Evolutionary conservation across 1,140 invertebrate species (phyloP).

Genomic region (Brachionus koreanus): DNA sequence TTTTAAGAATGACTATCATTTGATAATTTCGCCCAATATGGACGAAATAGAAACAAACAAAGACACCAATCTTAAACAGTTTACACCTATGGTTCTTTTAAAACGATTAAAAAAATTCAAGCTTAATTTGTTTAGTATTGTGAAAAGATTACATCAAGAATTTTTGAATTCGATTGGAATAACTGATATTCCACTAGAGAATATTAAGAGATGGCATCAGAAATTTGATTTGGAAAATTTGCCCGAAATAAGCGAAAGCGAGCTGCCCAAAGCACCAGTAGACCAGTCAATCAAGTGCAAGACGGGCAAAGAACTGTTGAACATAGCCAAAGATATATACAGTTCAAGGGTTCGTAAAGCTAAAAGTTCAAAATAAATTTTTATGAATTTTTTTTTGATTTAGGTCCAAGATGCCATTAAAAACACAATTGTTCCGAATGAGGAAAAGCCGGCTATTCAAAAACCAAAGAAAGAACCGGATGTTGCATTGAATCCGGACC

Average conservation of each 20-base stretch:
- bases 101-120: constrained; percentile 42
- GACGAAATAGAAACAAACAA: constrained; percentile 27
- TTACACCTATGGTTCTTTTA: constrained; percentile 27
- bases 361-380: no score
- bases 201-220: constrained; percentile 46
- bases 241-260: constrained; percentile 28
- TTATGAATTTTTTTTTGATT: background rate
- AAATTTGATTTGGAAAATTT: constrained; percentile 45
- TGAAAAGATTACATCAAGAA: constrained; percentile 20
- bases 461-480: background rate
- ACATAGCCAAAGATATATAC: constrained; percentile 33
- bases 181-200: constrained; percentile 4
- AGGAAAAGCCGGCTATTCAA: background rate
- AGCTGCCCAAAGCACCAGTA: constrained; percentile 37
- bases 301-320: constrained; percentile 20
- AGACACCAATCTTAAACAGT: constrained; percentile 2
- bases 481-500: background rate
- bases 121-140: background rate
- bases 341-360: constrained; percentile 19
- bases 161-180: constrained; percentile 37
- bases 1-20: constrained; percentile 42
- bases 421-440: background rate
- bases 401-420: constrained; percentile 28
- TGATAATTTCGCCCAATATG: constrained; percentile 29
- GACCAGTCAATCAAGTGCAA: constrained; percentile 38